Evolutionary conservation across 1,140 invertebrate genomes (phyloP).

Genomic region (Drosophila baimaii): DNA sequence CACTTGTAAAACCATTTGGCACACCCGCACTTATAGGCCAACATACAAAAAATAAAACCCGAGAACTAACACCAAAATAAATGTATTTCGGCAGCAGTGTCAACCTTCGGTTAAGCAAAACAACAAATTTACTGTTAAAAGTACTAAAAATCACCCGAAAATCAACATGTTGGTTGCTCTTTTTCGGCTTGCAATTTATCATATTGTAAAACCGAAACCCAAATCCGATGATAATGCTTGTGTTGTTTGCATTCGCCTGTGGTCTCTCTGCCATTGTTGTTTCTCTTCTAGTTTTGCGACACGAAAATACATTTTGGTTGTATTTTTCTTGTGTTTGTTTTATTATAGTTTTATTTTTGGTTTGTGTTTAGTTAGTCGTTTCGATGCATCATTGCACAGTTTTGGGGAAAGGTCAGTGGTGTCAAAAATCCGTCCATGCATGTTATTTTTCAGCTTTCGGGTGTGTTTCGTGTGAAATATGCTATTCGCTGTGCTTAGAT

Average conservation of each 20-base stretch:
- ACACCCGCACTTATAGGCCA: conserved; percentile 32
- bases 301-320: conserved; percentile 35
- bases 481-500: conserved; percentile 16
- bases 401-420: conserved; percentile 59
- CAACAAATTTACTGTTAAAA: conserved; percentile 41
- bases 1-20: conserved; percentile 35
- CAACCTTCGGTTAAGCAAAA: conserved; percentile 61
- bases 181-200: conserved; percentile 57
- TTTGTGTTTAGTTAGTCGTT: conserved; percentile 27
- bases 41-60: conserved; percentile 6
- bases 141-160: conserved; percentile 42
- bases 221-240: conserved; percentile 61
- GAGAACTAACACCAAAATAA: conserved; percentile 25
- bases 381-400: conserved; percentile 47
- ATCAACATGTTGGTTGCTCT: conserved; percentile 43
- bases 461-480: conserved; percentile 38
- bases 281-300: conserved; percentile 33
- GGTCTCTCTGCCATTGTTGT: conserved; percentile 23
- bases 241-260: conserved; percentile 54
- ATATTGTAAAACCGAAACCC: conserved; percentile 42
- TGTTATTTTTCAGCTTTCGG: conserved; percentile 20
- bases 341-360: conserved; percentile 22
- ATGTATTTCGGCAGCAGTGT: conserved; percentile 34
- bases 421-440: conserved; percentile 13
- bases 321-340: conserved; percentile 33